Percentiles rank a stretch among this genome's conserved stretches.
Conservation (phyloP, 2,888 invertebrate species). For the Ethmia dodecea region DNA sequence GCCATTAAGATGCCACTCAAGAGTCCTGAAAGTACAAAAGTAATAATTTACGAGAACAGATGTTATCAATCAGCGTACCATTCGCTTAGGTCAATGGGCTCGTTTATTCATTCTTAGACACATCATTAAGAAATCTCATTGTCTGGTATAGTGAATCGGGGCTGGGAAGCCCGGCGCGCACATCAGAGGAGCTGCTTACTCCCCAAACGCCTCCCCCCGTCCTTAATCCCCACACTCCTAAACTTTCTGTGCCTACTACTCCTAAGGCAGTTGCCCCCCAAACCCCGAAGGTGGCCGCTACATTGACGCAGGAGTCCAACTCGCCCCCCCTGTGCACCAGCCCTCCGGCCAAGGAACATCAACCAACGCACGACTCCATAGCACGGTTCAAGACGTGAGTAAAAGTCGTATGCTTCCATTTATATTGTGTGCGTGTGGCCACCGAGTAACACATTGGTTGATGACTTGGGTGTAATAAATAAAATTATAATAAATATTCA, state of each 20-base stretch:
- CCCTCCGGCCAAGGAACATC: conserved; percentile 53
- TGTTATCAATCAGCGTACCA: no score
- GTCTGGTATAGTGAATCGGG: conserved; percentile 58
- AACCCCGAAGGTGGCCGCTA: conserved; percentile 24
- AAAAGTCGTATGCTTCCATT: no score
- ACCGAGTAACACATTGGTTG: no score
- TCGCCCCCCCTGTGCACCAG: conserved; percentile 67
- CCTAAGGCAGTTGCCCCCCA: conserved; percentile 29
- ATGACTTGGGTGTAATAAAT: no score
- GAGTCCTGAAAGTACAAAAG: no score
- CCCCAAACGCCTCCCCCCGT: conserved; percentile 57
- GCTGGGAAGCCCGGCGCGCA: conserved; percentile 59
- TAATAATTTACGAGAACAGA: no score
- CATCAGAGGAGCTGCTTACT: conserved; percentile 58
- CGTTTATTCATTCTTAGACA: no score
- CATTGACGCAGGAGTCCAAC: conserved; percentile 36
- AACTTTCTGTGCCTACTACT: conserved; percentile 20
- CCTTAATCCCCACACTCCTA: conserved; percentile 26
- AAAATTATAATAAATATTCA: no score
- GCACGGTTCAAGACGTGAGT: conserved; percentile 70
- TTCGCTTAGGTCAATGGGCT: no score
- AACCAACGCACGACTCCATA: conserved; percentile 58
- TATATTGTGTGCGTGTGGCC: no score
- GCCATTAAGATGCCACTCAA: no score
- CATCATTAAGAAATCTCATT: conserved; percentile 3